Conservation (phyloP, 2,888 invertebrate species). For the Phoenoteleia sp. region DNA sequence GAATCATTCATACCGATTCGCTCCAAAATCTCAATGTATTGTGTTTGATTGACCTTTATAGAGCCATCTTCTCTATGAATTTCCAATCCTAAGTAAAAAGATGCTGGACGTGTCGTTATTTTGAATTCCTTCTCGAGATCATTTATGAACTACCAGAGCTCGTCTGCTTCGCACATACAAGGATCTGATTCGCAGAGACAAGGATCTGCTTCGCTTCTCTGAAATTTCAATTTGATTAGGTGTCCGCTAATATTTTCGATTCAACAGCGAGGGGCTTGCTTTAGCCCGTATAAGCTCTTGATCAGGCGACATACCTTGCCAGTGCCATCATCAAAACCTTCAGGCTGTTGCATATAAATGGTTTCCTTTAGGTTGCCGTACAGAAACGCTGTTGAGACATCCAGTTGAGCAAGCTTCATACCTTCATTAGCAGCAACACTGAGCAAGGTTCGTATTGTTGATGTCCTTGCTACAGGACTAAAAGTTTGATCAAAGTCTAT, state of each 20-base stretch:
- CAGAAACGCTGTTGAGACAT: conserved; percentile 54
- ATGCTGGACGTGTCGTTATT: conserved; percentile 32
- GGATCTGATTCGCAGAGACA: conserved; percentile 42
- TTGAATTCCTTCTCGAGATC: conserved; percentile 56
- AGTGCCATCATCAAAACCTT: conserved; percentile 21
- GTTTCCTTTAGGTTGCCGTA: conserved; percentile 39
- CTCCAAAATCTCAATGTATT: conserved; percentile 43
- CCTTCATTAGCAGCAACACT: conserved; percentile 34
- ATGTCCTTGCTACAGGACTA: conserved; percentile 41
- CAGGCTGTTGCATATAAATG: conserved; percentile 49
- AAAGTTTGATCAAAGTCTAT: conserved; percentile 53
- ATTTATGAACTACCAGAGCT: conserved; percentile 32
- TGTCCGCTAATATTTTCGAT: conserved; percentile 24
- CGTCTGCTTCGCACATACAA: not conserved
- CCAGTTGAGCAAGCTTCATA: conserved; percentile 37
- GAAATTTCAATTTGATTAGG: conserved; percentile 14
- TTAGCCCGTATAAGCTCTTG: conserved; percentile 45
- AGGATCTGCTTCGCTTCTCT: conserved; percentile 41
- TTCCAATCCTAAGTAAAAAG: conserved; percentile 57
- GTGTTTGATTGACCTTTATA: conserved; percentile 37
- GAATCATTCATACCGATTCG: conserved; percentile 41
- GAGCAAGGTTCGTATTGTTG: conserved; percentile 32
- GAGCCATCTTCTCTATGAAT: conserved; percentile 26
- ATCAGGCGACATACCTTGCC: conserved; percentile 32
- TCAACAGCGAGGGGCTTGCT: conserved; percentile 49